Evolutionary conservation across 1,140 invertebrate species (phyloP).

Genomic region (Metopolophium dirhodum): DNA sequence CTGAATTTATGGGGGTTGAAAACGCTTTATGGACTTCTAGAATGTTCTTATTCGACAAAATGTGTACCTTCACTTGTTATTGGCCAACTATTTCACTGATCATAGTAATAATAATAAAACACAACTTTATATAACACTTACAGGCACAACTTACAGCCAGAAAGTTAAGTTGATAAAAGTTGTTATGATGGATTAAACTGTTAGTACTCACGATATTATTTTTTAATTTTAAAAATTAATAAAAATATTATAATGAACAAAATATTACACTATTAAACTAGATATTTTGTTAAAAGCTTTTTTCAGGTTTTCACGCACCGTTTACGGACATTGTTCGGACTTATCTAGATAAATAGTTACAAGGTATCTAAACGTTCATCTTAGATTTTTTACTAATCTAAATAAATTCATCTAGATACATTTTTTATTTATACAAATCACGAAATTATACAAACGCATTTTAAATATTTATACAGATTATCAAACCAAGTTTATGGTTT

Average conservation of each 20-base stretch:
- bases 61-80: neutral
- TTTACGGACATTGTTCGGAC: no score
- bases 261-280: neutral
- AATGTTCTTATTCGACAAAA: constrained; percentile 2
- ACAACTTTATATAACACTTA: neutral
- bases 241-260: neutral
- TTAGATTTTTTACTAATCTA: no score
- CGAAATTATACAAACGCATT: no score
- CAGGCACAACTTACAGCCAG: neutral
- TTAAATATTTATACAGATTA: no score
- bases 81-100: neutral
- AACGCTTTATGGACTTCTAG: neutral
- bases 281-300: no score
- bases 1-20: neutral
- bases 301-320: no score
- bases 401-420: no score
- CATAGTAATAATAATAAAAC: neutral
- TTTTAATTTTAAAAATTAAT: neutral
- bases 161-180: neutral
- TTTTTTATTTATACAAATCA: no score
- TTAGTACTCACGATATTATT: neutral
- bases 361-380: no score
- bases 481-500: no score
- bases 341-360: no score
- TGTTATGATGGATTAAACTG: neutral